Percentiles rank a stretch among this genome's conserved stretches.
phyloP scores from a whole-genome alignment of 2,888 invertebrate genomes.

The Stratiomys singularior region DNA sequence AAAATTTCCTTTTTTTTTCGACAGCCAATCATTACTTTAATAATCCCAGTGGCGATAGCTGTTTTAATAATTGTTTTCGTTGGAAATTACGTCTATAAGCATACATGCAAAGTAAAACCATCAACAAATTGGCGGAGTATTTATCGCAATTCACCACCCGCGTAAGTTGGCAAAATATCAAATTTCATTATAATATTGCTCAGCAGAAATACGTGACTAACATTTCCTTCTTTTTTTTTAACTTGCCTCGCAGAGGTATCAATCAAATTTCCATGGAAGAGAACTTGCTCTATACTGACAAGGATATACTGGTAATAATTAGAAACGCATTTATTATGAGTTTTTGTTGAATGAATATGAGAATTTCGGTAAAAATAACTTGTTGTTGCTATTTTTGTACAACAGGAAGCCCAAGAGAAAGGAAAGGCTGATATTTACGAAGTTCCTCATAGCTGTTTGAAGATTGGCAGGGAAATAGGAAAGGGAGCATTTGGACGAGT shows the following conservation, averaged over 20 bases:
- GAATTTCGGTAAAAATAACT: too few relatives aligned
- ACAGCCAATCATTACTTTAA: slow-evolving; percentile 5
- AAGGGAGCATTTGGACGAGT: slow-evolving; percentile 82
- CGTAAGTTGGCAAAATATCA: slow-evolving; percentile 53
- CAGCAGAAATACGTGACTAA: too few relatives aligned
- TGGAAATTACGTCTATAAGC: slow-evolving; percentile 39
- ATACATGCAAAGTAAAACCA: slow-evolving; percentile 30
- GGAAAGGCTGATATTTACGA: slow-evolving; percentile 61
- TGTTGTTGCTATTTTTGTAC: too few relatives aligned
- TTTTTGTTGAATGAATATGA: too few relatives aligned
- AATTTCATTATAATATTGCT: background rate
- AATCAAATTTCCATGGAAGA: slow-evolving; percentile 67
- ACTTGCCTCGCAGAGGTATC: slow-evolving; percentile 26
- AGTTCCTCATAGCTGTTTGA: slow-evolving; percentile 59
- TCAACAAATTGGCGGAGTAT: slow-evolving; percentile 53
- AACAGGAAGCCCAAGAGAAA: slow-evolving; percentile 59
- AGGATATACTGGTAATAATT: slow-evolving; percentile 68
- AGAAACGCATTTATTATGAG: too few relatives aligned
- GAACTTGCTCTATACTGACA: slow-evolving; percentile 70
- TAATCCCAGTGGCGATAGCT: slow-evolving; percentile 31
- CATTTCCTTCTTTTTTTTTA: background rate
- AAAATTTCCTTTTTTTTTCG: too few relatives aligned
- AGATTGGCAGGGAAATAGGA: slow-evolving; percentile 69
- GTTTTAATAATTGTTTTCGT: slow-evolving; percentile 28
- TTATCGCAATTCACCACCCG: slow-evolving; percentile 55